Percentiles rank a stretch among this genome's conserved stretches.
phyloP scores from a whole-genome alignment of 2,888 invertebrate genomes.

The Gasteruption jaculator region DNA sequence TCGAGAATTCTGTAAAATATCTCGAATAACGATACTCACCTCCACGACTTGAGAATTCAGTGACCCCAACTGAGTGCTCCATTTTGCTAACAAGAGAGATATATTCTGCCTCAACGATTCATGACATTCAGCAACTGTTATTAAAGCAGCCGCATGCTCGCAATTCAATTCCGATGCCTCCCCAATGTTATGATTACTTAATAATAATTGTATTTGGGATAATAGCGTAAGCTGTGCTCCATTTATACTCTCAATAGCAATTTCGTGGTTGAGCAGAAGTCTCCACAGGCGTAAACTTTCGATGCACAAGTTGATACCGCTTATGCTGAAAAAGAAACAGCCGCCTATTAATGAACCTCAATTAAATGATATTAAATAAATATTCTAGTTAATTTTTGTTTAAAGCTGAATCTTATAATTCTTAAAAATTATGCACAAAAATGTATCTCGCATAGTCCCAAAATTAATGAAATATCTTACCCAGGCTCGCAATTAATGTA shows the following conservation, averaged over 20 bases:
- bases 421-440: too few species aligned
- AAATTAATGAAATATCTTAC: constrained; percentile 24
- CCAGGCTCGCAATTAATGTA: constrained; percentile 55
- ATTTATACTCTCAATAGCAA: constrained; percentile 36
- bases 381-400: too few species aligned
- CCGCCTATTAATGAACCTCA: constrained; percentile 1
- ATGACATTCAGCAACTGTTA: constrained; percentile 33
- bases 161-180: constrained; percentile 38
- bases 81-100: constrained; percentile 36
- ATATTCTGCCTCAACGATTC: constrained; percentile 29
- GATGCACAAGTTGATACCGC: constrained; percentile 33
- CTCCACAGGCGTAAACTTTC: constrained; percentile 46
- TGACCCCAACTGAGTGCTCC: constrained; percentile 39
- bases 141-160: constrained; percentile 42
- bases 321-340: constrained; percentile 22
- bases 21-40: too few species aligned
- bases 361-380: neutral
- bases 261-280: constrained; percentile 31
- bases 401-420: too few species aligned
- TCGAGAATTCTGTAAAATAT: too few species aligned
- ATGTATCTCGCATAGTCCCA: too few species aligned
- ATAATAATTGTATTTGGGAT: constrained; percentile 38
- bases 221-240: constrained; percentile 35
- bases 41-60: too few species aligned
- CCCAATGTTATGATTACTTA: constrained; percentile 38